A percentile compares a stretch with the other conserved stretches of the same genome.
phyloP scores from a whole-genome alignment of 2,888 invertebrate genomes.

The Napeogenes sylphis region DNA sequence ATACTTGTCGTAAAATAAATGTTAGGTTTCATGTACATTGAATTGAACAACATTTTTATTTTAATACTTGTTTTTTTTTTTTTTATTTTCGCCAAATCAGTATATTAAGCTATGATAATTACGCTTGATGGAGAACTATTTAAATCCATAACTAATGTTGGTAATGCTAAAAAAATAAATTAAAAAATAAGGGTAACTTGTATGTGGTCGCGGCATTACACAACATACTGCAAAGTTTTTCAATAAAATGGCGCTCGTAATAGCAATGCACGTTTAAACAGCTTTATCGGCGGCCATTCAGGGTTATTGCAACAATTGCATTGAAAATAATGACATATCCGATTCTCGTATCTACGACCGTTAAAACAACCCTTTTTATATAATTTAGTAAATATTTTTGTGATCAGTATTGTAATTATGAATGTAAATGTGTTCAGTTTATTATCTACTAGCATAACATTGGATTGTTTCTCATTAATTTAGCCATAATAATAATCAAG shows the following conservation, averaged over 20 bases:
- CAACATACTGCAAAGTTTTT: constrained; percentile 32
- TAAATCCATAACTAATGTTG: too few relatives aligned
- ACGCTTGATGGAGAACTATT: too few relatives aligned
- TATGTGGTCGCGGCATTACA: constrained; percentile 18
- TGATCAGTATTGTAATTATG: too few relatives aligned
- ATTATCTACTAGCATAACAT: too few relatives aligned
- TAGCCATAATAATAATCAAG: too few relatives aligned
- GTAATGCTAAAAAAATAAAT: background rate
- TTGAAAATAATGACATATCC: constrained; percentile 37
- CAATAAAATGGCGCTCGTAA: constrained; percentile 35
- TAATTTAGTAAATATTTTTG: too few relatives aligned
- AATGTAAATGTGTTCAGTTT: too few relatives aligned
- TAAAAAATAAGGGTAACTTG: background rate
- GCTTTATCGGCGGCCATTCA: constrained; percentile 36
- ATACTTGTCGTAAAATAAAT: constrained; percentile 19
- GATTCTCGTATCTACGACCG: constrained; percentile 23
- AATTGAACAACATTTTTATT: background rate
- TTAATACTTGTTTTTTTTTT: too few relatives aligned
- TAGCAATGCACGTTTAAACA: constrained; percentile 32
- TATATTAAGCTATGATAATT: too few relatives aligned
- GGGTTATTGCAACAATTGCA: constrained; percentile 35
- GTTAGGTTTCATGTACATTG: constrained; percentile 14
- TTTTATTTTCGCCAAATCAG: too few relatives aligned
- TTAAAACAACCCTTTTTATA: too few relatives aligned
- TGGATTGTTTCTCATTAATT: too few relatives aligned